Evolutionary conservation across 64 coral and sea anemone genomes (phyloP), one percentile per base, ranked within the genome.

Genomic region (Stichodactyla helianthus): DNA sequence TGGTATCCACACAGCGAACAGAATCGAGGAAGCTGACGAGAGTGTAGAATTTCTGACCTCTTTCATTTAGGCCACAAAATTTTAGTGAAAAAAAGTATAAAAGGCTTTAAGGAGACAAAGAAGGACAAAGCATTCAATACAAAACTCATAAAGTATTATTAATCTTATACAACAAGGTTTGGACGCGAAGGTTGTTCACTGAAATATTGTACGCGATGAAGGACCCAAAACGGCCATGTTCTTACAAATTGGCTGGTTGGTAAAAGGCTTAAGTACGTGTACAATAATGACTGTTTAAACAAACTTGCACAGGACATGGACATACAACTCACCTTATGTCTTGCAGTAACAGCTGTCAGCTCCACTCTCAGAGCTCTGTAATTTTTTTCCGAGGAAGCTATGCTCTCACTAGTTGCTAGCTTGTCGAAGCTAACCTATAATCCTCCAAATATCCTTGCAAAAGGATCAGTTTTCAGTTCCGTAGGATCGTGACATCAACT

Each of bases 1-100:
- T 26, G 25, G 6, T 6, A 12, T 4, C 23, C 27, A 74, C 23
- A 11, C 17, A 31, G 10, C 6, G 68, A 74, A 74, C 68, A 74
- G 68, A 74, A 74, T 23, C 68, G 25, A 28, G 68, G 23, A 74
- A 74, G 12, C 68, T 13, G 4, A 12, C 7, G 25, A 7, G 68
- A 74, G 68, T 74, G 25, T 74, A 74, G 68, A 19, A 74, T 74
- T 74, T 74, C 68, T 74, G 68, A 74, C 68, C 68, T 23, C 23
- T 74, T 74, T 13, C n/a, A 74, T 35, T 74, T 12, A 31, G 68
- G 20, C 62, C 62, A 65, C 8, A 59, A 65, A 65, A 8, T n/a
- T 26, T 74, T 31, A 74, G 8, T 0, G 25, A 74, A 74, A 74
- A 74, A n/a, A 20, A 68, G 63, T 68, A 22, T 23, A 68, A 17